phyloP scores from a whole-genome alignment of 2,797 vertebrate species.

The Smutsia gigantea region DNA sequence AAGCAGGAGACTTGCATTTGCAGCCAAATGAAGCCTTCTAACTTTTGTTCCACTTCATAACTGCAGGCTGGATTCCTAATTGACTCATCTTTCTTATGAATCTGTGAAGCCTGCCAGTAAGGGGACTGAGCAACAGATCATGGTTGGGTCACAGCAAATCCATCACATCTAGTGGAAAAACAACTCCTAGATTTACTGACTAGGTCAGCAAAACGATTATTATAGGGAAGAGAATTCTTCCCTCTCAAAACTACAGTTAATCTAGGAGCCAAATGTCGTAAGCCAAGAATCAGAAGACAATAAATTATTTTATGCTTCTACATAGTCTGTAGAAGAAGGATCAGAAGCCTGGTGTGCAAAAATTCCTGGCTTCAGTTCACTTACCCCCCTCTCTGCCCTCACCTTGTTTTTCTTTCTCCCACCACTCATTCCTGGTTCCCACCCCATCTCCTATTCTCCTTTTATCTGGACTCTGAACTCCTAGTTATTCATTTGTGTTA shows the following conservation, averaged over 20 bases:
- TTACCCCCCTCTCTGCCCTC: background rate
- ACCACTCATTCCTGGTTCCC: background rate
- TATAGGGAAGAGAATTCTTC: background rate
- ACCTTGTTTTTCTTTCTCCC: background rate
- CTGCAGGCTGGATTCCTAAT: background rate
- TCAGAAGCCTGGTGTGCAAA: background rate
- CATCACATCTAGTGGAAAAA: conserved; percentile 44
- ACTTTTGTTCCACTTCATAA: background rate
- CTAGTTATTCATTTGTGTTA: background rate
- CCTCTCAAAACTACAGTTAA: conserved; percentile 31
- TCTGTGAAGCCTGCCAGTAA: background rate
- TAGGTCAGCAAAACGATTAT: background rate
- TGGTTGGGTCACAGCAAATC: background rate
- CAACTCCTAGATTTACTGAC: background rate
- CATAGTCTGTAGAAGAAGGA: background rate
- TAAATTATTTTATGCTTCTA: background rate
- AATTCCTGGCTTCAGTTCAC: background rate
- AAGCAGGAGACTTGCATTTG: background rate
- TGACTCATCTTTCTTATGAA: conserved; percentile 47
- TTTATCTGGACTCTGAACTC: background rate
- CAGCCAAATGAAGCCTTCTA: conserved; percentile 7
- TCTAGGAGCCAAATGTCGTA: background rate
- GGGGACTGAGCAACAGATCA: background rate
- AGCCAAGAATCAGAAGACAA: background rate
- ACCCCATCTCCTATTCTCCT: background rate